These are phyloP conservation scores for Panurus biarmicus DNA, from an alignment of 2,113 vertebrate genomes.

Conservation along the genomic window DNA sequence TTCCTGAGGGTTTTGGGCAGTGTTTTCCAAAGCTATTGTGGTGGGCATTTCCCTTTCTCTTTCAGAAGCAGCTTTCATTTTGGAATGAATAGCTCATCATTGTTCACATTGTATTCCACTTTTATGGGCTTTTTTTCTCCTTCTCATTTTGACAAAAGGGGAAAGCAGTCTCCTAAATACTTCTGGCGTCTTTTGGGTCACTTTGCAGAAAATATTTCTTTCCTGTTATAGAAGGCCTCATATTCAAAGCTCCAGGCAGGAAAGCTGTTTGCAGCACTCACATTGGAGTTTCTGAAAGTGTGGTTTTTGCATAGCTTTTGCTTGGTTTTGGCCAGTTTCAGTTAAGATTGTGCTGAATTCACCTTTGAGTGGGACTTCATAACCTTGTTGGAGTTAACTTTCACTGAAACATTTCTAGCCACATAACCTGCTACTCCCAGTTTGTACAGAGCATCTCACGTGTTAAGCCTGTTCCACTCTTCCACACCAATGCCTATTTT, in stretches of 20 bases:
- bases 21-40: slow-evolving; percentile 2
- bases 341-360: not conserved
- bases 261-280: not conserved
- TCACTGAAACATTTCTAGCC: not conserved
- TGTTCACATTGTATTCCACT: slow-evolving; percentile 11
- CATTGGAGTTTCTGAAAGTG: not conserved
- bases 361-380: not conserved
- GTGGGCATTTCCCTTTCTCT: not conserved
- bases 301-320: not conserved
- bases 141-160: not conserved
- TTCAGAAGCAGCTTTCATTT: slow-evolving; percentile 1
- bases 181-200: not conserved
- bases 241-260: not conserved
- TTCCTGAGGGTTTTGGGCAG: not conserved
- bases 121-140: not conserved
- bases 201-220: not conserved
- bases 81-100: slow-evolving; percentile 7
- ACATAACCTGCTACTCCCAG: not conserved
- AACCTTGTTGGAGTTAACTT: not conserved
- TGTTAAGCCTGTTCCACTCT: not conserved
- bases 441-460: not conserved
- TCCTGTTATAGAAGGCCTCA: not conserved
- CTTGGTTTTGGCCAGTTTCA: not conserved
- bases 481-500: not conserved
- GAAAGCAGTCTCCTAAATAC: not conserved